These are phyloP conservation scores for Torymus tubicola DNA, from an alignment of 2,888 invertebrate genomes.

Conservation along the genomic window DNA sequence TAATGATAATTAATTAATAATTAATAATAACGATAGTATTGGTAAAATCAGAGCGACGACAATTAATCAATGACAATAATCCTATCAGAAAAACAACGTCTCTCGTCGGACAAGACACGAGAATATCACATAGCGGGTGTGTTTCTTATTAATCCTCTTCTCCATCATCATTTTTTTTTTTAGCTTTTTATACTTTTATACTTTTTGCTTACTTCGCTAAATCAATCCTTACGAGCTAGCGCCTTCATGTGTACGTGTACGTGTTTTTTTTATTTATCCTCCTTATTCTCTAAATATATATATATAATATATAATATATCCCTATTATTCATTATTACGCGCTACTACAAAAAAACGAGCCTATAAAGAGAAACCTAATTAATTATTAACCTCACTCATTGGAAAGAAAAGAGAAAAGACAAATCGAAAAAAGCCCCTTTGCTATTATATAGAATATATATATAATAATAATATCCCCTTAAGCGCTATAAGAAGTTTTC, in stretches of 20 bases:
- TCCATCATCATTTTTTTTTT: constrained; percentile 40
- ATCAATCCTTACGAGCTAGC: constrained; percentile 40
- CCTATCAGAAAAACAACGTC: constrained; percentile 69
- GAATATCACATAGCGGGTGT: constrained; percentile 75
- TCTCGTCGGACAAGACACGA: constrained; percentile 75
- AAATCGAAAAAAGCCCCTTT: constrained; percentile 37
- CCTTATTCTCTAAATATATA: too few species aligned
- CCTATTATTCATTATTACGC: too few species aligned
- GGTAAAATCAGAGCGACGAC: constrained; percentile 12
- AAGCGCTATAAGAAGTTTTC: constrained; percentile 42
- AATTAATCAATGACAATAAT: constrained; percentile 32
- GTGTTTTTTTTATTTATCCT: constrained; percentile 42
- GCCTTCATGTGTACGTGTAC: constrained; percentile 24
- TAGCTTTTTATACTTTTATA: constrained; percentile 37
- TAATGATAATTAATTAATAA: constrained; percentile 29
- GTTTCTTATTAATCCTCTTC: constrained; percentile 52
- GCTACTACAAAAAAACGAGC: too few species aligned
- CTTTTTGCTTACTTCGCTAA: constrained; percentile 52
- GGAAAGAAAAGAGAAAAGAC: constrained; percentile 14
- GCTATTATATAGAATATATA: not conserved
- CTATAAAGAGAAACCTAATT: constrained; percentile 39
- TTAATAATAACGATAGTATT: constrained; percentile 36
- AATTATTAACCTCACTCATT: constrained; percentile 43
- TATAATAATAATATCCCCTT: constrained; percentile 49
- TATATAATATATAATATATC: too few species aligned